These are phyloP conservation scores for Aphyosemion australe DNA, from an alignment of 2,113 vertebrate species.

Conservation along the genomic window DNA sequence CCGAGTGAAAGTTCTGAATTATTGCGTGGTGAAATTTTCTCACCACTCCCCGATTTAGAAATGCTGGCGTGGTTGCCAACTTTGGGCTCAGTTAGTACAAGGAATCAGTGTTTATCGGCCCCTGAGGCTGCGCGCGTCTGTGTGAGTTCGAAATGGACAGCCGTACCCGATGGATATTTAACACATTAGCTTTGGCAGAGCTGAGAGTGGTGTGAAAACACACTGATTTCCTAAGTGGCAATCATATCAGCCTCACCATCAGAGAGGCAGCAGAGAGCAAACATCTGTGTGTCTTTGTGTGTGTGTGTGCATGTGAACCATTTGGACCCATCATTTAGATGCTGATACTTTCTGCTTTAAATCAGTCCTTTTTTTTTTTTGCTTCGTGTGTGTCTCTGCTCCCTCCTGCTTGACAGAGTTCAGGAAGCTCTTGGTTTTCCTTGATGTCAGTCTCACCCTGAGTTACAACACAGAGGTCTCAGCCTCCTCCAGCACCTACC, in stretches of 20 bases:
- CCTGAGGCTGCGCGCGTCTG: conserved; percentile 58
- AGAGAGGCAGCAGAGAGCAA: conserved; percentile 73
- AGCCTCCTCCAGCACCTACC: conserved; percentile 58
- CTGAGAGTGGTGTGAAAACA: conserved; percentile 77
- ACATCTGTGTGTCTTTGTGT: conserved; percentile 66
- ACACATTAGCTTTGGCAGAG: conserved; percentile 78
- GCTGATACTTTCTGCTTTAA: not conserved
- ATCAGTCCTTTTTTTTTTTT: conserved; percentile 1
- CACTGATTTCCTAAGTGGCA: conserved; percentile 80
- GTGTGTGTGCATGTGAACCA: conserved; percentile 31
- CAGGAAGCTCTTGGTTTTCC: conserved; percentile 56
- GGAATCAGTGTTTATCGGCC: conserved; percentile 67
- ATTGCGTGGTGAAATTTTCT: conserved; percentile 49
- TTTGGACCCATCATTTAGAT: conserved; percentile 18
- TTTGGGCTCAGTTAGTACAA: conserved; percentile 63
- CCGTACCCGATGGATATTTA: conserved; percentile 76
- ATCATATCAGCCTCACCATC: conserved; percentile 74
- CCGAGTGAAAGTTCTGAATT: conserved; percentile 44
- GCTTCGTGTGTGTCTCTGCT: conserved; percentile 13
- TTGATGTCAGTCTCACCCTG: conserved; percentile 66
- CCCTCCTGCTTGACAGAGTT: conserved; percentile 47
- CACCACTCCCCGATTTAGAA: conserved; percentile 65
- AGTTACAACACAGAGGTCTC: conserved; percentile 72
- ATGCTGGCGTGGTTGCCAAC: conserved; percentile 47
- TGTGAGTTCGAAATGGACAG: conserved; percentile 70